These are phyloP conservation scores for Sylvilagus bachmani DNA, from an alignment of 2,113 vertebrate species.

Conservation along the genomic window DNA sequence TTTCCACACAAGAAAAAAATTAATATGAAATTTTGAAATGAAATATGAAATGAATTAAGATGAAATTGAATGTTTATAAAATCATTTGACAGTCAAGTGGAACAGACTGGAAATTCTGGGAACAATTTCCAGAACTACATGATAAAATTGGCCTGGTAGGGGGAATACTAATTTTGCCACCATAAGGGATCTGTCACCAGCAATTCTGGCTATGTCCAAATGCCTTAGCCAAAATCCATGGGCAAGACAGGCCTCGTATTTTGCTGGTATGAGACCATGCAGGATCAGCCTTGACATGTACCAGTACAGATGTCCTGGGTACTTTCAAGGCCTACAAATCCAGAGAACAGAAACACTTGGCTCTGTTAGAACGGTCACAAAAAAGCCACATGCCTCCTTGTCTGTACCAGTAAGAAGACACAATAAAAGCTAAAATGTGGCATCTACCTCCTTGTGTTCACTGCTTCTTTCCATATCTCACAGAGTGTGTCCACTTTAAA, in stretches of 20 bases:
- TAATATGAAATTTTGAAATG: background rate
- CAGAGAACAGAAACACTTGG: background rate
- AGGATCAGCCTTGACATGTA: background rate
- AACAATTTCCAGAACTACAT: background rate
- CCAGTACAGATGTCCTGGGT: background rate
- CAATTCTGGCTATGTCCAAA: background rate
- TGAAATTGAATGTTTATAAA: background rate
- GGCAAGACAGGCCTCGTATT: background rate
- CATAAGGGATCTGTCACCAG: background rate
- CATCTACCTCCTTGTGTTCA: background rate
- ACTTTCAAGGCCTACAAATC: background rate
- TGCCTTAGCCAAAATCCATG: background rate
- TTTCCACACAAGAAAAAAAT: background rate
- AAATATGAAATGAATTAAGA: too few species aligned
- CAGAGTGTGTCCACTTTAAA: background rate
- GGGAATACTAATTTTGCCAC: background rate
- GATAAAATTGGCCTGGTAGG: background rate
- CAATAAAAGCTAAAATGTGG: background rate
- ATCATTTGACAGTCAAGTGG: background rate
- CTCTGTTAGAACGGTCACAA: background rate
- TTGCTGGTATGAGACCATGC: background rate
- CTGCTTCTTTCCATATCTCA: background rate
- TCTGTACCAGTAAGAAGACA: background rate
- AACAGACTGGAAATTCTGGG: background rate
- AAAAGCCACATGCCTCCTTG: slow-evolving; percentile 10